Conservation (phyloP, 2,113 vertebrate genomes). For the Paramormyrops kingsleyae region DNA sequence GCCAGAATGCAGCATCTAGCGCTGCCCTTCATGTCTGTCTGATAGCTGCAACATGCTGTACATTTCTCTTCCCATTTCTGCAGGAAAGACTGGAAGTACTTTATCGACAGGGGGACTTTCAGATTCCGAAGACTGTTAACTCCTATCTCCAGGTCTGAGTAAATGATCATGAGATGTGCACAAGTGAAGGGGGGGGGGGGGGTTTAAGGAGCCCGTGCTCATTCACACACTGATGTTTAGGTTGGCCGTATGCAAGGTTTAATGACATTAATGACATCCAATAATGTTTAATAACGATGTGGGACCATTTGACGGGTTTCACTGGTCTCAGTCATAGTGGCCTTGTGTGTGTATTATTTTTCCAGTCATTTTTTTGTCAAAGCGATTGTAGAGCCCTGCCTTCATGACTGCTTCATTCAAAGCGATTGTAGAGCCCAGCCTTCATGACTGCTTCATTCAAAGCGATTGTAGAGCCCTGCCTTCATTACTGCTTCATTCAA, state of each 20-base stretch:
- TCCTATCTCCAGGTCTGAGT: constrained; percentile 32
- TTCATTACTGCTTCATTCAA: not conserved
- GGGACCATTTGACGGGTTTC: constrained; percentile 32
- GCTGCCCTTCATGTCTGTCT: not conserved
- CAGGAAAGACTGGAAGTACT: not conserved
- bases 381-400: constrained; percentile 1
- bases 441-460: not conserved
- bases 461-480: constrained; percentile 1
- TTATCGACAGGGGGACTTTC: not conserved
- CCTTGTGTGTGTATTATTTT: constrained; percentile 26
- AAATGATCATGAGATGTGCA: constrained; percentile 41
- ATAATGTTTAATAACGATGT: constrained; percentile 26
- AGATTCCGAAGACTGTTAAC: constrained; percentile 18
- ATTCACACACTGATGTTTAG: constrained; percentile 38
- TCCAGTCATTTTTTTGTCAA: not conserved
- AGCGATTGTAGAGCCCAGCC: no score
- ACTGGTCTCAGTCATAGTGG: constrained; percentile 39
- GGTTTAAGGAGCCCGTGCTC: constrained; percentile 20
- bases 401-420: constrained; percentile 2
- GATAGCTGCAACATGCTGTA: not conserved
- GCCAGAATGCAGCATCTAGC: not conserved
- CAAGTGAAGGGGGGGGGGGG: not conserved
- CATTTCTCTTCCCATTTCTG: not conserved
- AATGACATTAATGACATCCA: constrained; percentile 28
- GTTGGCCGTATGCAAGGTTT: constrained; percentile 35